Percentiles rank a stretch among this genome's conserved stretches.
Evolutionary conservation across 2,888 invertebrate genomes (phyloP).

Genomic region (Altica lythri): DNA sequence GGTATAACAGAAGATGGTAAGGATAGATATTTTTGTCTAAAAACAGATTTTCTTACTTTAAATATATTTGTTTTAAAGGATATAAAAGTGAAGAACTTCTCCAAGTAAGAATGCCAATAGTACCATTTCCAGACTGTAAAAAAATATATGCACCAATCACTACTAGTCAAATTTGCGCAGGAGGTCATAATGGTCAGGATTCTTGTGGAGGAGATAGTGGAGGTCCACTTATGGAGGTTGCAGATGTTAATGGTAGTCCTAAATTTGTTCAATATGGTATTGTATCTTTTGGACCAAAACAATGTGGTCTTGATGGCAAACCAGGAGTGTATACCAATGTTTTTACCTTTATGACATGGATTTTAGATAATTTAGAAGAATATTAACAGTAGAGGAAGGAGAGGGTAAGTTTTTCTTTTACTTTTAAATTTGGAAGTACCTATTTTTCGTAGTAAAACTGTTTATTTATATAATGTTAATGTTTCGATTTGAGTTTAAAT

Average conservation of each 20-base stretch:
- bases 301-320: conserved; percentile 59
- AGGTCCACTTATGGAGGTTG: conserved; percentile 63
- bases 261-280: conserved; percentile 61
- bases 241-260: conserved; percentile 50
- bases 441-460: no score
- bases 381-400: conserved; percentile 7
- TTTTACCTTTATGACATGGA: conserved; percentile 66
- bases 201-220: conserved; percentile 73
- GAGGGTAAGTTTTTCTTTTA: no score
- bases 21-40: conserved; percentile 32
- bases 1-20: conserved; percentile 69
- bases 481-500: no score
- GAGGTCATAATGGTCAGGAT: conserved; percentile 65
- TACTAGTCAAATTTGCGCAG: conserved; percentile 65
- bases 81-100: conserved; percentile 50
- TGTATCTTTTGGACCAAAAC: conserved; percentile 57
- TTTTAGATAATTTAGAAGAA: conserved; percentile 56
- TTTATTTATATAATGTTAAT: no score
- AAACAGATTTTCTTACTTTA: background rate
- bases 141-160: conserved; percentile 44
- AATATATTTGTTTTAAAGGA: conserved; percentile 39
- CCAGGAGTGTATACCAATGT: conserved; percentile 72
- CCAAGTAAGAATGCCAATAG: conserved; percentile 55
- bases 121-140: conserved; percentile 50
- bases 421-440: no score